phyloP scores from a whole-genome alignment of 2,113 vertebrate genomes.

The Hystrix brachyura region DNA sequence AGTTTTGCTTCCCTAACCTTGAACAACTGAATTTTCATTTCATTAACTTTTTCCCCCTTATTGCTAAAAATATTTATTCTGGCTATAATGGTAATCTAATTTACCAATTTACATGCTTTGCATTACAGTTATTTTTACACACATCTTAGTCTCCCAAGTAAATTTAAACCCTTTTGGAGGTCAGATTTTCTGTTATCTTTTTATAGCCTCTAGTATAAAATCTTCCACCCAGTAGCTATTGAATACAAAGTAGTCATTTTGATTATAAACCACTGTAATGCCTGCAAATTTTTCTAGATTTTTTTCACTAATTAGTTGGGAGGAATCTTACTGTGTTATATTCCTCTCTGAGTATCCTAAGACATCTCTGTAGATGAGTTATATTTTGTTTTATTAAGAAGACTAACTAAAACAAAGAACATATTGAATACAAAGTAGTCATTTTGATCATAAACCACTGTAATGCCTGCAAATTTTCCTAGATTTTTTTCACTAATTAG shows the following conservation, averaged over 20 bases:
- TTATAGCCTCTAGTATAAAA: not conserved
- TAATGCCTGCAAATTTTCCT: constrained; percentile 10
- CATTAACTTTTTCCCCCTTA: constrained; percentile 59
- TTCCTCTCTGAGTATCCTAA: constrained; percentile 29
- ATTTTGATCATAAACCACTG: constrained; percentile 6
- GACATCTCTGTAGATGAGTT: not conserved
- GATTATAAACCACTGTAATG: not conserved
- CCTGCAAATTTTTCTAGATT: constrained; percentile 7
- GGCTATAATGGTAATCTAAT: constrained; percentile 62
- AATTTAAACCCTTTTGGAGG: constrained; percentile 19
- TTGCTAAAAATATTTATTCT: constrained; percentile 73
- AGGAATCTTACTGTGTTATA: not conserved
- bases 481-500: constrained; percentile 47
- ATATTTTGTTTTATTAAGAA: not conserved
- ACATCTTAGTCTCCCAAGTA: not conserved
- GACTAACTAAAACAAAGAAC: constrained; percentile 56
- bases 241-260: constrained; percentile 34
- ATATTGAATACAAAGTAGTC: not conserved
- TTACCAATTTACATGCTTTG: constrained; percentile 63
- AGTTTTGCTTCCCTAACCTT: constrained; percentile 60
- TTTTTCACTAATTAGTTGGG: constrained; percentile 46
- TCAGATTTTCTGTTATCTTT: not conserved
- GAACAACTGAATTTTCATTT: constrained; percentile 69
- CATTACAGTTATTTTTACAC: constrained; percentile 34
- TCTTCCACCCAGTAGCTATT: not conserved